Evolutionary conservation across 2,113 vertebrate genomes (phyloP).

Genomic region (Cyanistes caeruleus): DNA sequence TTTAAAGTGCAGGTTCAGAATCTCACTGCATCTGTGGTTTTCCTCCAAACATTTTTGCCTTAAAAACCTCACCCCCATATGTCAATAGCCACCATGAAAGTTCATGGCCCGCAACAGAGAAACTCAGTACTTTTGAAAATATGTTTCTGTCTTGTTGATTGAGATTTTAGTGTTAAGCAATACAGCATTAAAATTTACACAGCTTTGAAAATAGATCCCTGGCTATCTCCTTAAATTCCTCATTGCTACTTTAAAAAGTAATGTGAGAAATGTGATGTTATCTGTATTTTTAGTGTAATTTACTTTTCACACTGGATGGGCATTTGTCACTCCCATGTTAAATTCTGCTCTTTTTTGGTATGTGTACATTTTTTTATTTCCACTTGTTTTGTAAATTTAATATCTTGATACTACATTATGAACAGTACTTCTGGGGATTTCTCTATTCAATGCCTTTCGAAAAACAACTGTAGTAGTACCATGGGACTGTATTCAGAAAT

Average conservation of each 20-base stretch:
- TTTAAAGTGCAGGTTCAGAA: neutral
- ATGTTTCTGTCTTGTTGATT: neutral
- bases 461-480: neutral
- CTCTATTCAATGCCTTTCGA: neutral
- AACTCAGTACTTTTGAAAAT: neutral
- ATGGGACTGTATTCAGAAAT: neutral
- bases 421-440: neutral
- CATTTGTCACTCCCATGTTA: neutral
- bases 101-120: neutral
- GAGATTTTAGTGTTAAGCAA: neutral
- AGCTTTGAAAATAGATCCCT: neutral
- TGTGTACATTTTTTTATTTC: neutral
- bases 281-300: neutral
- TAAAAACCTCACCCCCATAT: accelerated
- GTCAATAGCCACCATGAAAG: neutral
- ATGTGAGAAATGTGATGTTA: neutral
- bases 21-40: neutral
- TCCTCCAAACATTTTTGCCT: neutral
- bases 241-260: neutral
- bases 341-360: neutral
- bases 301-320: neutral
- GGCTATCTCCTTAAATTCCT: neutral
- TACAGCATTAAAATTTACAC: neutral
- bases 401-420: neutral
- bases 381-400: neutral